Percentiles rank a stretch among this genome's conserved stretches.
These are phyloP conservation scores for Brenthis daphne DNA, from an alignment of 2,888 invertebrate species.

Conservation along the genomic window DNA sequence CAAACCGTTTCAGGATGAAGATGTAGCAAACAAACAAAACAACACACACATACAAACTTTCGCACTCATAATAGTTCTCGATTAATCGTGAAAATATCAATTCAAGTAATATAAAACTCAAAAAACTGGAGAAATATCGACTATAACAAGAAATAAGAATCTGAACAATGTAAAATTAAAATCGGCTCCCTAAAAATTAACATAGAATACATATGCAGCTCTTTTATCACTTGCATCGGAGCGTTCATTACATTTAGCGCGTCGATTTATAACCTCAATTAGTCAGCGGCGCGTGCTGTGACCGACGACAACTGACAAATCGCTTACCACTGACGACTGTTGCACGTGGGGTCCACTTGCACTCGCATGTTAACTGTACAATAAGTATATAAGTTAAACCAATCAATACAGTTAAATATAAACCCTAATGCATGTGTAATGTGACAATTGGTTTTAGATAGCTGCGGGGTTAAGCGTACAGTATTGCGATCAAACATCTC, in stretches of 20 bases:
- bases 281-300: conserved; percentile 66
- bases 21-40: too few relatives aligned
- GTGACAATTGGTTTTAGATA: too few relatives aligned
- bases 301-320: conserved; percentile 74
- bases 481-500: too few relatives aligned
- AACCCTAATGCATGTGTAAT: too few relatives aligned
- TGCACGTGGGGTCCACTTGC: conserved; percentile 58
- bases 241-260: conserved; percentile 61
- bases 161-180: conserved; percentile 9
- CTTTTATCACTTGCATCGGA: conserved; percentile 49
- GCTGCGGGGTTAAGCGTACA: too few relatives aligned
- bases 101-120: too few relatives aligned
- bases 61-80: too few relatives aligned
- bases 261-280: conserved; percentile 78
- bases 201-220: conserved; percentile 37
- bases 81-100: too few relatives aligned
- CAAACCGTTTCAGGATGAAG: too few relatives aligned
- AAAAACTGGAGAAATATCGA: too few relatives aligned
- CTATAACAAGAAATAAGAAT: neutral
- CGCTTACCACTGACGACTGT: conserved; percentile 61
- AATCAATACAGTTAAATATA: conserved; percentile 1
- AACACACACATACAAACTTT: too few relatives aligned
- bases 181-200: conserved; percentile 21
- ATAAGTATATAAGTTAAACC: neutral
- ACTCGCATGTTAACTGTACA: conserved; percentile 23